Percentiles rank a stretch among this genome's conserved stretches.
Evolutionary conservation across 1,140 invertebrate genomes (phyloP).

Genomic region (Drosophila seguyi): DNA sequence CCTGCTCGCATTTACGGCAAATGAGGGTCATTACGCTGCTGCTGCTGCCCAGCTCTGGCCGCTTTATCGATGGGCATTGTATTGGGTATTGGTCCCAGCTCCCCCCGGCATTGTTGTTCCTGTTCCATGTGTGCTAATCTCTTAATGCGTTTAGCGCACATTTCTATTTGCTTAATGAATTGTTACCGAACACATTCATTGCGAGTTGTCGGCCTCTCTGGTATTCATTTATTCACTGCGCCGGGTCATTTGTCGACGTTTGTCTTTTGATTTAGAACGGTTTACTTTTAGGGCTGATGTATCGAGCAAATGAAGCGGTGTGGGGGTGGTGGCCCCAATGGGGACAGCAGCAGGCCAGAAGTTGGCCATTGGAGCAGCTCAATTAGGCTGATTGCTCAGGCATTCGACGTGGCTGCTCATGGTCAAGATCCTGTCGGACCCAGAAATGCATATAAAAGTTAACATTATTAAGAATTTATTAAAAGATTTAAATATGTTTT

Average conservation of each 20-base stretch:
- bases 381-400: conserved; percentile 70
- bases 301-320: not conserved
- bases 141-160: conserved; percentile 83
- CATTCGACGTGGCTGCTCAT: conserved; percentile 42
- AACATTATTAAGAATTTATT: not conserved
- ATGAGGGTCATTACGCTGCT: conserved; percentile 81
- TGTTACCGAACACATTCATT: conserved; percentile 80
- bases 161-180: conserved; percentile 84
- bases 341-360: conserved; percentile 32
- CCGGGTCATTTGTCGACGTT: conserved; percentile 79
- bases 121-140: conserved; percentile 77
- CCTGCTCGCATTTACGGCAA: conserved; percentile 46
- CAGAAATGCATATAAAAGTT: conserved; percentile 1
- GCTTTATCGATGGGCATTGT: conserved; percentile 62
- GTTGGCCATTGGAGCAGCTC: conserved; percentile 51
- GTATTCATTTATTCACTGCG: conserved; percentile 66
- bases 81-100: conserved; percentile 10
- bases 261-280: conserved; percentile 74
- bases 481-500: not conserved
- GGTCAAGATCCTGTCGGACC: conserved; percentile 32
- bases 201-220: conserved; percentile 56
- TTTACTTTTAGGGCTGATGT: conserved; percentile 10
- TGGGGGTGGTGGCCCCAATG: conserved; percentile 6
- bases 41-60: conserved; percentile 61
- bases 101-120: conserved; percentile 23